Conservation (phyloP, 2,113 vertebrate genomes). For the Zingel zingel region DNA sequence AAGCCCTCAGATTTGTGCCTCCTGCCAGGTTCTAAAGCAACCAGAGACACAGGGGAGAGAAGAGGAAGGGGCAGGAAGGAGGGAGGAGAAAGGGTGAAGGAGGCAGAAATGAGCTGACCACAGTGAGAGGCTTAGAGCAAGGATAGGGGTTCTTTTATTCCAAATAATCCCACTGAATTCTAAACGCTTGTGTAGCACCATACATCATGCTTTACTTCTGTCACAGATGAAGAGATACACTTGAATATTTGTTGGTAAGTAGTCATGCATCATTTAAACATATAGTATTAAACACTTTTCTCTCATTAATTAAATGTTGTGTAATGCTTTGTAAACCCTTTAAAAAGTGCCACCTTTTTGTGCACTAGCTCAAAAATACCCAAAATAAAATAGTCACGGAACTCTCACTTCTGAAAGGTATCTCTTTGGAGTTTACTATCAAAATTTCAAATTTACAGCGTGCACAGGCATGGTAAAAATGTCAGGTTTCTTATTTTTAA, state of each 20-base stretch:
- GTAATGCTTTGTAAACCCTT: not conserved
- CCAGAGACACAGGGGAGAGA: slow-evolving; percentile 36
- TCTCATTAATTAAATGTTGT: not conserved
- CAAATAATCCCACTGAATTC: slow-evolving; percentile 25
- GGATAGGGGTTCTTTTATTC: slow-evolving; percentile 3
- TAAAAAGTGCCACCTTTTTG: not conserved
- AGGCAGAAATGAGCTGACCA: slow-evolving; percentile 37
- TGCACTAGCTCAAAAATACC: not conserved
- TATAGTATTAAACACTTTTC: not conserved
- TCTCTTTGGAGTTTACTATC: too few species aligned
- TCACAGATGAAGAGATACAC: not conserved
- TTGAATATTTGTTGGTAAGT: not conserved
- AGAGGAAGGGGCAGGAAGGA: slow-evolving; percentile 35
- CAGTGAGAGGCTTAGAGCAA: slow-evolving; percentile 19
- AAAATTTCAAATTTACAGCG: too few species aligned
- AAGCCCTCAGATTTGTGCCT: slow-evolving; percentile 77
- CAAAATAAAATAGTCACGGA: not conserved
- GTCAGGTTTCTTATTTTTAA: too few species aligned
- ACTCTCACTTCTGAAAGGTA: too few species aligned
- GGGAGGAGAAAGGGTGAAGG: not conserved
- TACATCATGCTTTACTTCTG: not conserved
- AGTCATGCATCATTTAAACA: not conserved
- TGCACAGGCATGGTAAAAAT: too few species aligned
- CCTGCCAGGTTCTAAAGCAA: slow-evolving; percentile 63
- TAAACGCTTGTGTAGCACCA: slow-evolving; percentile 12